Conservation (phyloP, 2,113 vertebrate species). For the Mus musculus region DNA sequence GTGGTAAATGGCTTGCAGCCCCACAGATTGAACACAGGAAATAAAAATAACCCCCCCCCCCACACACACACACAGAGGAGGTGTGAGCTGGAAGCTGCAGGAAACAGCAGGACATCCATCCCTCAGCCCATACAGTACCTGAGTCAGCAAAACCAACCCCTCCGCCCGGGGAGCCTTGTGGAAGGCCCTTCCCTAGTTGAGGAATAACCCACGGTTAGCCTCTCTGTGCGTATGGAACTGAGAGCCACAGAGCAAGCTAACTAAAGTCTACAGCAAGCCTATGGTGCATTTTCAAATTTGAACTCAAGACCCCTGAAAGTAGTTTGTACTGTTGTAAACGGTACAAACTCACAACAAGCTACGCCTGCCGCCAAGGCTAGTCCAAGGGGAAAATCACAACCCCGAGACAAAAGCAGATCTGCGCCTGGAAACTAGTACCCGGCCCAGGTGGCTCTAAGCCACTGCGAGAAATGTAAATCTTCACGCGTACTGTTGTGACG, state of each 20-base stretch:
- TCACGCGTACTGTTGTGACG: background rate
- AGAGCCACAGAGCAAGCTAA: slow-evolving; percentile 40
- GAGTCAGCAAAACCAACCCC: slow-evolving; percentile 15
- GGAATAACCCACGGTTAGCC: slow-evolving; percentile 2
- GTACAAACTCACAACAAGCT: background rate
- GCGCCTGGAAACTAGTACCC: background rate
- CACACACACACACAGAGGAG: background rate
- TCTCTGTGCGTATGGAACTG: background rate
- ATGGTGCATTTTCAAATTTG: slow-evolving; percentile 42
- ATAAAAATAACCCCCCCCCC: slow-evolving; percentile 69
- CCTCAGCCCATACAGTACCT: background rate
- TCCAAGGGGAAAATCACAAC: background rate
- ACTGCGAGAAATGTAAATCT: background rate
- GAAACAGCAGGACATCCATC: background rate
- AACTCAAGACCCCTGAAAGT: slow-evolving; percentile 26
- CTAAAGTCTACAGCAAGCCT: background rate
- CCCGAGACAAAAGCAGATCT: background rate
- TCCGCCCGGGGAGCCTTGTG: background rate
- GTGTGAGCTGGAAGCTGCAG: background rate
- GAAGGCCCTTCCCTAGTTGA: background rate
- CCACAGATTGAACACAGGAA: slow-evolving; percentile 55
- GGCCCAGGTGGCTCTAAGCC: background rate
- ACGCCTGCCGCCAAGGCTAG: background rate
- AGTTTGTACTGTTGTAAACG: background rate
- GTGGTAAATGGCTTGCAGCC: slow-evolving; percentile 34